phyloP scores from a whole-genome alignment of 2,113 vertebrate species.

The Alouatta palliata region DNA sequence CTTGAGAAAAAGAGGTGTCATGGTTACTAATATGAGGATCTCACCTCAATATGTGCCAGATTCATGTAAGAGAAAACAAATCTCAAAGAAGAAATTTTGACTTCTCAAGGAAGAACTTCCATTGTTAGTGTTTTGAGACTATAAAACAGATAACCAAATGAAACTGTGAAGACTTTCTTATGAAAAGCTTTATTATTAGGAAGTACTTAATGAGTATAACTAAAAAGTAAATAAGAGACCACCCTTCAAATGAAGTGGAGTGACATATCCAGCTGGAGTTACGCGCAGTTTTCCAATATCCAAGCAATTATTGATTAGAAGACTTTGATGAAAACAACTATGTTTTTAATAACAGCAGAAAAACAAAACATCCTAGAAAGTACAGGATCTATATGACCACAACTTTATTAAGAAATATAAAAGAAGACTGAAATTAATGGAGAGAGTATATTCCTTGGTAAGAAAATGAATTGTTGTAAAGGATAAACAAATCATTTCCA shows the following conservation, averaged over 20 bases:
- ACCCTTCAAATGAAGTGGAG: background rate
- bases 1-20: background rate
- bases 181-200: background rate
- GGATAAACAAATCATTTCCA: background rate
- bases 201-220: background rate
- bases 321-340: background rate
- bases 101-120: slow-evolving; percentile 5
- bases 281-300: background rate
- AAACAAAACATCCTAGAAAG: background rate
- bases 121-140: background rate
- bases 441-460: background rate
- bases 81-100: background rate
- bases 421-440: background rate
- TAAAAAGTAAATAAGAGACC: background rate
- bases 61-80: background rate
- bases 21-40: background rate
- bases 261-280: background rate
- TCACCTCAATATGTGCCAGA: background rate
- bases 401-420: slow-evolving; percentile 4
- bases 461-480: background rate
- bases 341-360: background rate
- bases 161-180: slow-evolving; percentile 10
- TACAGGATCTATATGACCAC: background rate
- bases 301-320: background rate
- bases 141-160: slow-evolving; percentile 22